Conservation (phyloP, 92 coral and sea anemone genomes). For the Nematostella vectensis region DNA sequence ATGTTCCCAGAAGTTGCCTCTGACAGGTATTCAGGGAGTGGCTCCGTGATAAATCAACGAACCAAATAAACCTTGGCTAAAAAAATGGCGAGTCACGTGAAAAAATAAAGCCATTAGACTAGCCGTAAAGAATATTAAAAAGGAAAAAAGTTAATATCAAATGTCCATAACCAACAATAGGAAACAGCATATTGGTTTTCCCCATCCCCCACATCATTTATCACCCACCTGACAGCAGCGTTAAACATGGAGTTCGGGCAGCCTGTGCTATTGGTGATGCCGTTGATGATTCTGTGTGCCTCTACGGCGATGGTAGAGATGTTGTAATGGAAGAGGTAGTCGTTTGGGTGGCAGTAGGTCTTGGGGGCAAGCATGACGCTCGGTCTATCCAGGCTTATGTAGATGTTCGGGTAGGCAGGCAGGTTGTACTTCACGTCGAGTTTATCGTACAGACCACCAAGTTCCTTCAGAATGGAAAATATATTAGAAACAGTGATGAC, state of each 20-base stretch:
- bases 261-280: constrained; percentile 41
- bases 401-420: constrained; percentile 61
- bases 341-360: constrained; percentile 81
- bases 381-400: constrained; percentile 57
- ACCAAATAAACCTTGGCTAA: too few relatives aligned
- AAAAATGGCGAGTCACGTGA: too few relatives aligned
- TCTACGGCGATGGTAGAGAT: constrained; percentile 59
- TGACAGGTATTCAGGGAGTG: too few relatives aligned
- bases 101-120: too few relatives aligned
- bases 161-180: too few relatives aligned
- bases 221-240: constrained; percentile 85
- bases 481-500: background rate
- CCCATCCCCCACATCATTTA: too few relatives aligned
- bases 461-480: constrained; percentile 32
- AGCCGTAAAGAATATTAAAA: too few relatives aligned
- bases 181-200: too few relatives aligned
- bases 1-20: too few relatives aligned
- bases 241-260: constrained; percentile 60
- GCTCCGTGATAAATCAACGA: too few relatives aligned
- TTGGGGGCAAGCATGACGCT: constrained; percentile 88
- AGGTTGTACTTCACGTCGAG: constrained; percentile 65
- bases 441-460: constrained; percentile 70
- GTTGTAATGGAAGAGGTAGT: constrained; percentile 73
- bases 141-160: too few relatives aligned
- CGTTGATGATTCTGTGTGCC: constrained; percentile 77